phyloP scores from a whole-genome alignment of 2,797 vertebrate species.

The Rhynchonycteris naso region DNA sequence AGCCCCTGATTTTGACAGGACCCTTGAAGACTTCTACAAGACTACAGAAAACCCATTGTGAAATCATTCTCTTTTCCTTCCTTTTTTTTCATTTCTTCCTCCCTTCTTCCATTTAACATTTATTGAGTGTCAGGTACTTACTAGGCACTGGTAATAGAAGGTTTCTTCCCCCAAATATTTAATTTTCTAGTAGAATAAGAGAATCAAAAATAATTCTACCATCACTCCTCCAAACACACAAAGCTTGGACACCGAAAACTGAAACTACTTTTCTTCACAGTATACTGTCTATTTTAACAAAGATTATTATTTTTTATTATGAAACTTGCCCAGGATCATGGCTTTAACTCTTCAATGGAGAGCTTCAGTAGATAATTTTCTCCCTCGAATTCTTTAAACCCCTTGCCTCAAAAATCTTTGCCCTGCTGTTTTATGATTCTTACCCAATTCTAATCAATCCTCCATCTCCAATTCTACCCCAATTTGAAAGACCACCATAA shows the following conservation, averaged over 20 bases:
- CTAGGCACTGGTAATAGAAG: neutral
- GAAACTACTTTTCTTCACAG: neutral
- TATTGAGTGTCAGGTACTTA: neutral
- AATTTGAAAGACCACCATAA: conserved; percentile 8
- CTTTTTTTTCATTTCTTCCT: too few species aligned
- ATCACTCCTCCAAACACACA: neutral
- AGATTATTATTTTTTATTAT: conserved; percentile 21
- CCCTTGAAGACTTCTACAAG: neutral
- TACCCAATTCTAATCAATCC: neutral
- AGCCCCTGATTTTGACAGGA: neutral
- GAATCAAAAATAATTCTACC: conserved; percentile 17
- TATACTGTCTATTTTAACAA: neutral
- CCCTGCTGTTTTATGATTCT: neutral
- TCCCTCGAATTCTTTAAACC: neutral
- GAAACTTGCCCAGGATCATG: neutral
- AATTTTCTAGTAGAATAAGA: neutral
- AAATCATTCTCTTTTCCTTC: neutral
- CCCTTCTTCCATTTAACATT: neutral
- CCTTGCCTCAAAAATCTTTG: neutral
- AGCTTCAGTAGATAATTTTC: neutral
- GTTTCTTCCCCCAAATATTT: neutral
- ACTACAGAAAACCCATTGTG: neutral
- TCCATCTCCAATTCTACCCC: neutral
- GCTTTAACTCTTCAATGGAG: neutral
- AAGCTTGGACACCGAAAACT: neutral